Conservation (phyloP, 2,797 vertebrate genomes). For the Sebastes umbrosus region DNA sequence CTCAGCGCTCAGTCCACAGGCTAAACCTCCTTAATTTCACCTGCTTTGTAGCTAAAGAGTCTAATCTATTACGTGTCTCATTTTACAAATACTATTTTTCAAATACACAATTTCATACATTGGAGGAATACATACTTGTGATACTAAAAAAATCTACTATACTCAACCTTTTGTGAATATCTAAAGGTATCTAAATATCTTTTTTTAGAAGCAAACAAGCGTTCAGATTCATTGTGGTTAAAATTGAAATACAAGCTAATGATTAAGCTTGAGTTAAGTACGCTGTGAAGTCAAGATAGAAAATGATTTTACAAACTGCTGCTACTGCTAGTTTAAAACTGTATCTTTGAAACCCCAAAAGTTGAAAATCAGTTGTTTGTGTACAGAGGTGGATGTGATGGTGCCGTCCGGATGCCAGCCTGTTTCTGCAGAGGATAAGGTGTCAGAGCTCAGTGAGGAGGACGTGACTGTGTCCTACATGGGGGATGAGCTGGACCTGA, state of each 20-base stretch:
- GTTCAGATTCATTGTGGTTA: neutral
- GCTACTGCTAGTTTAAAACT: neutral
- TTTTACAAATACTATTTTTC: neutral
- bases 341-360: neutral
- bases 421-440: conserved; percentile 84
- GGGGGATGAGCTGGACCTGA: conserved; percentile 93
- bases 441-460: conserved; percentile 87
- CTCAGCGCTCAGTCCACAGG: neutral
- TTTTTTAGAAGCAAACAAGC: neutral
- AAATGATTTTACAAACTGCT: neutral
- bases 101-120: neutral
- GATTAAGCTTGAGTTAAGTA: neutral
- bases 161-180: neutral
- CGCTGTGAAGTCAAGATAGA: neutral
- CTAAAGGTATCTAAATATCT: neutral
- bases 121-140: neutral
- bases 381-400: conserved; percentile 81
- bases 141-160: neutral
- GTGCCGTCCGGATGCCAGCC: conserved; percentile 60
- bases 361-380: conserved; percentile 50
- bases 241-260: neutral
- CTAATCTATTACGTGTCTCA: neutral
- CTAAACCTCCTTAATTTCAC: neutral
- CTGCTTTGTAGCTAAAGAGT: neutral
- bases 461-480: conserved; percentile 93